Conservation (phyloP, 2,888 invertebrate genomes). For the Carterocephalus palaemon region DNA sequence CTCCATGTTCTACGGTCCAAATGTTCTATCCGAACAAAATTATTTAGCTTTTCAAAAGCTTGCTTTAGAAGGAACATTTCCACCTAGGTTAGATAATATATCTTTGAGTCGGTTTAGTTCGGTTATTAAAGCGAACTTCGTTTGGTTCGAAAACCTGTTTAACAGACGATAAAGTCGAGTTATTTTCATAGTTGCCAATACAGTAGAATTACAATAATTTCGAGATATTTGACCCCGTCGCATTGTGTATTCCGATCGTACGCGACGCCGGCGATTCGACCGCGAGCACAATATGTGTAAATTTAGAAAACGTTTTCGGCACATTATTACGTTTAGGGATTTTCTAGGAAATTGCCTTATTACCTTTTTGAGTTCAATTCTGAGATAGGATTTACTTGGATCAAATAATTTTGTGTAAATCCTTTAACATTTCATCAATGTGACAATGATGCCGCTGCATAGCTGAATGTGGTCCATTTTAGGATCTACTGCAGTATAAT, state of each 20-base stretch:
- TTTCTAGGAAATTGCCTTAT: slow-evolving; percentile 78
- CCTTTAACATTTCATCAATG: too few species aligned
- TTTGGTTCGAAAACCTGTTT: slow-evolving; percentile 9
- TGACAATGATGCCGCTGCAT: too few species aligned
- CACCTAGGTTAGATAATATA: slow-evolving; percentile 39
- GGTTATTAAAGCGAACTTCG: neutral
- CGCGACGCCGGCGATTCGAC: slow-evolving; percentile 64
- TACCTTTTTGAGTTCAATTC: slow-evolving; percentile 72
- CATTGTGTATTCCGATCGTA: slow-evolving; percentile 70
- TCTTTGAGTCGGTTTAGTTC: slow-evolving; percentile 2
- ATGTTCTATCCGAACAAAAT: slow-evolving; percentile 68
- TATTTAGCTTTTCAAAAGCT: slow-evolving; percentile 65
- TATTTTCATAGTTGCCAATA: too few species aligned
- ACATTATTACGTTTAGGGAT: slow-evolving; percentile 77
- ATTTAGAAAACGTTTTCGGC: slow-evolving; percentile 76
- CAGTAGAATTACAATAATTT: slow-evolving; percentile 16
- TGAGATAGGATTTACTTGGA: slow-evolving; percentile 64
- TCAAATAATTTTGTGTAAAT: slow-evolving; percentile 53
- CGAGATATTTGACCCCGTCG: slow-evolving; percentile 38
- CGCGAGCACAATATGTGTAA: slow-evolving; percentile 75
- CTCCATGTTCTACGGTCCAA: slow-evolving; percentile 68
- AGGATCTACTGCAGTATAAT: too few species aligned
- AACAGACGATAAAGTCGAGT: slow-evolving; percentile 2
- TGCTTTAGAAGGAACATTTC: slow-evolving; percentile 40
- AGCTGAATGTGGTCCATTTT: too few species aligned